These are phyloP conservation scores for Tauraco hartlaubi DNA, from an alignment of 2,797 vertebrate genomes.

Conservation along the genomic window DNA sequence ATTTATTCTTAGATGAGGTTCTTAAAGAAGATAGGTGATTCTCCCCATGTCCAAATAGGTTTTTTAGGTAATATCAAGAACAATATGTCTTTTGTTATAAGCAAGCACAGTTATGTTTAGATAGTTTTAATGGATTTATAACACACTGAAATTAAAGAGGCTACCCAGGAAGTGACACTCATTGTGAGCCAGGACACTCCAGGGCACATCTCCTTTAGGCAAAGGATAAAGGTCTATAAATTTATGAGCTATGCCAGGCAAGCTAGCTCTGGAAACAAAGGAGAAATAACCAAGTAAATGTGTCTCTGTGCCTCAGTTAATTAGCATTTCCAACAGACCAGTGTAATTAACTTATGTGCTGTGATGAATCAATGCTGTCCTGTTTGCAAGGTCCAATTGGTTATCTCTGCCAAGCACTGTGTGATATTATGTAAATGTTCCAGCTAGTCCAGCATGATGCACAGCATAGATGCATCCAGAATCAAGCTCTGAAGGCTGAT, in stretches of 20 bases:
- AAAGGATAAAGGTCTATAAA: not conserved
- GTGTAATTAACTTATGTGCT: constrained; percentile 42
- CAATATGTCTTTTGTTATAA: not conserved
- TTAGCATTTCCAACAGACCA: constrained; percentile 26
- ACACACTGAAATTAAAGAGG: not conserved
- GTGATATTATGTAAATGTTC: constrained; percentile 9
- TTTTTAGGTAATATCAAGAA: not conserved
- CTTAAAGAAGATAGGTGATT: not conserved
- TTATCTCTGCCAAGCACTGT: constrained; percentile 8
- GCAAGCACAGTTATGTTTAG: not conserved
- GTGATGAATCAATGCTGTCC: constrained; percentile 45
- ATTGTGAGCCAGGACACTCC: not conserved
- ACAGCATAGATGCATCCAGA: not conserved
- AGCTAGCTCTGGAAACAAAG: constrained; percentile 11
- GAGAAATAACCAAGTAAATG: constrained; percentile 6
- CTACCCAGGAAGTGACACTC: not conserved
- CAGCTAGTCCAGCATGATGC: not conserved
- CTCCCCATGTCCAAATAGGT: not conserved
- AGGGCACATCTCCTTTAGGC: not conserved
- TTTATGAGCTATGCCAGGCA: not conserved
- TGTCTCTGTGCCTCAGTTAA: not conserved
- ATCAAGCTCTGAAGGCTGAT: not conserved
- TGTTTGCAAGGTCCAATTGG: not conserved
- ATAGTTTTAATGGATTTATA: not conserved
- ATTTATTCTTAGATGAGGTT: not conserved